These are phyloP conservation scores for Platorchestia sp. DNA, from an alignment of 1,140 invertebrate species.

Conservation along the genomic window DNA sequence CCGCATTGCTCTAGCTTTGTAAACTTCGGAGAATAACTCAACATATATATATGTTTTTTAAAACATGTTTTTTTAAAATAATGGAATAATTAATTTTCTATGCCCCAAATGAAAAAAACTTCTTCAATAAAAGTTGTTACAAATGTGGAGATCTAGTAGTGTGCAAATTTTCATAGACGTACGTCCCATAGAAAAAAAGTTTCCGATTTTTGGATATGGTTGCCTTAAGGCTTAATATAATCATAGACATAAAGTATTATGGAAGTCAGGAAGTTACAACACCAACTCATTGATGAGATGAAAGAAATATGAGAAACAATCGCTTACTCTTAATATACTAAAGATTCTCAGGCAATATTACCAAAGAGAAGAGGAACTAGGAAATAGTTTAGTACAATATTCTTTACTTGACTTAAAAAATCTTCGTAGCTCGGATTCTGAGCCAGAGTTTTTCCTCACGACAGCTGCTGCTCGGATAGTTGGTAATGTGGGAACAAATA, in stretches of 20 bases:
- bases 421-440: background rate
- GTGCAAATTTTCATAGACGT: too few species aligned
- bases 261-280: background rate
- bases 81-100: too few species aligned
- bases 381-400: background rate
- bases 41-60: too few species aligned
- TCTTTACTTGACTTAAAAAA: background rate
- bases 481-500: background rate
- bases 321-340: background rate
- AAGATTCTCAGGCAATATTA: background rate
- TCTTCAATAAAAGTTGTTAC: too few species aligned
- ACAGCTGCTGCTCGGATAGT: background rate
- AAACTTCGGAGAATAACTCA: too few species aligned
- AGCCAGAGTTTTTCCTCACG: background rate
- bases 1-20: too few species aligned
- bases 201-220: background rate
- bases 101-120: too few species aligned
- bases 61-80: too few species aligned
- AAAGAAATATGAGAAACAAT: background rate
- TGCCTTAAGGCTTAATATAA: background rate
- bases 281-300: background rate
- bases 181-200: too few species aligned
- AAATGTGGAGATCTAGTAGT: too few species aligned
- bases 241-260: background rate
- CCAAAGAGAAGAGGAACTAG: background rate